Evolutionary conservation across 2,797 vertebrate genomes (phyloP).

Genomic region (Sebastes cheni): DNA sequence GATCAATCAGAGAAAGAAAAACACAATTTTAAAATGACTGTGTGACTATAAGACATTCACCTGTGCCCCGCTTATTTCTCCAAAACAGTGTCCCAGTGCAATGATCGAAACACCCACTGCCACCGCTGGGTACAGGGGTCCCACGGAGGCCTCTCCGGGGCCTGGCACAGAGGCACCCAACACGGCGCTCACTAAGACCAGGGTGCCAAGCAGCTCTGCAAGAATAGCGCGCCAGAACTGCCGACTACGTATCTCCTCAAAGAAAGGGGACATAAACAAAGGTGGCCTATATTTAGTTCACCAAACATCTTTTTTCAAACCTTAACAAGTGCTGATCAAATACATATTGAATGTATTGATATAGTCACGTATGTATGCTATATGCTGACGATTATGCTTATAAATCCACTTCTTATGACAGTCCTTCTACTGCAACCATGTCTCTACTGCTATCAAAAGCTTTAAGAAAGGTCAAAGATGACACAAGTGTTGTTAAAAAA

Average conservation of each 20-base stretch:
- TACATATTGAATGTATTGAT: not conserved
- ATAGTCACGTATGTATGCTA: not conserved
- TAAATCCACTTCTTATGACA: not conserved
- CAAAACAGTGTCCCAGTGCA: constrained; percentile 81
- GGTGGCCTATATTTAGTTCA: constrained; percentile 1
- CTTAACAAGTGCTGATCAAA: not conserved
- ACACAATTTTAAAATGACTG: not conserved
- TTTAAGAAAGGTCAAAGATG: not conserved
- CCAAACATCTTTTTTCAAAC: not conserved
- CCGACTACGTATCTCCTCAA: constrained; percentile 81
- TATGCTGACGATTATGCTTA: not conserved
- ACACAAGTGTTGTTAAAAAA: not conserved
- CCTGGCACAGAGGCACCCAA: constrained; percentile 83
- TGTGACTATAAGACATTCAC: constrained; percentile 59
- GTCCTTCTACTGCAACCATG: not conserved
- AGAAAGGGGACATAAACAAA: constrained; percentile 21
- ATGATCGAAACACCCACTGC: constrained; percentile 82
- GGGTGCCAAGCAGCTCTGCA: constrained; percentile 81
- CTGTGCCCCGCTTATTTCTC: constrained; percentile 86
- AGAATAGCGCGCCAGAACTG: constrained; percentile 84
- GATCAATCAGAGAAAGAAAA: not conserved
- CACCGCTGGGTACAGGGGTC: constrained; percentile 83
- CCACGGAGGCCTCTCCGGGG: constrained; percentile 53
- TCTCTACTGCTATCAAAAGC: not conserved
- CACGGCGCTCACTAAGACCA: constrained; percentile 84